phyloP scores from a whole-genome alignment of 2,888 invertebrate species.

The Platycheirus albimanus region DNA sequence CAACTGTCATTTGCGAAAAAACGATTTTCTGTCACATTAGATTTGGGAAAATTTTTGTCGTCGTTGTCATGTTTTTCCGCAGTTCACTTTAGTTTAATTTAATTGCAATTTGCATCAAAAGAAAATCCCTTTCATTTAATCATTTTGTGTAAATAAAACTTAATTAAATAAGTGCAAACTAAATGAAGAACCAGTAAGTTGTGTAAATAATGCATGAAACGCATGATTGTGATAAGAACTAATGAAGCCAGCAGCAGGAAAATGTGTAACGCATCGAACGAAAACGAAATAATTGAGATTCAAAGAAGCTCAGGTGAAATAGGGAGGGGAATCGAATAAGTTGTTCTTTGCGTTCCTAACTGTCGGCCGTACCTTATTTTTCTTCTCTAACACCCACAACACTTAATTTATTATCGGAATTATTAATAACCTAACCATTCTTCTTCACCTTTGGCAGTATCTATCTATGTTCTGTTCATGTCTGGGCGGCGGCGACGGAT shows the following conservation, averaged over 20 bases:
- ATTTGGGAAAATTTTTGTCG: conserved; percentile 36
- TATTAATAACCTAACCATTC: not conserved
- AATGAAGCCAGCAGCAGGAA: not conserved
- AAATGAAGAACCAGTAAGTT: conserved; percentile 25
- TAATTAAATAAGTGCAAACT: not conserved
- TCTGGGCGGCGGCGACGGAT: conserved; percentile 10
- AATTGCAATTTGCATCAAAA: conserved; percentile 16
- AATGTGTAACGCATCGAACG: too few relatives aligned
- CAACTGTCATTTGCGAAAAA: conserved; percentile 15
- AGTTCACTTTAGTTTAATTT: conserved; percentile 17
- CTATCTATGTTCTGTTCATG: not conserved
- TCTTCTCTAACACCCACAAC: not conserved
- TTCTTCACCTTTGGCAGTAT: not conserved
- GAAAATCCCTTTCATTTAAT: not conserved
- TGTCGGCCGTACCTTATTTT: not conserved
- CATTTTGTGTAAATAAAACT: not conserved
- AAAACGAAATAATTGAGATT: not conserved
- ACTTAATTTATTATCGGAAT: not conserved
- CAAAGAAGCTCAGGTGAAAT: not conserved
- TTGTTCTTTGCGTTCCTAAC: not conserved
- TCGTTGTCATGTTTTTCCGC: conserved; percentile 53
- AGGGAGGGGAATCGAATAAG: not conserved
- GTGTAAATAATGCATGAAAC: not conserved
- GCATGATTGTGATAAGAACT: not conserved
- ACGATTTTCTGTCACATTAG: conserved; percentile 69